These are phyloP conservation scores for Tachina fera DNA, from an alignment of 2,888 invertebrate species.

Conservation along the genomic window DNA sequence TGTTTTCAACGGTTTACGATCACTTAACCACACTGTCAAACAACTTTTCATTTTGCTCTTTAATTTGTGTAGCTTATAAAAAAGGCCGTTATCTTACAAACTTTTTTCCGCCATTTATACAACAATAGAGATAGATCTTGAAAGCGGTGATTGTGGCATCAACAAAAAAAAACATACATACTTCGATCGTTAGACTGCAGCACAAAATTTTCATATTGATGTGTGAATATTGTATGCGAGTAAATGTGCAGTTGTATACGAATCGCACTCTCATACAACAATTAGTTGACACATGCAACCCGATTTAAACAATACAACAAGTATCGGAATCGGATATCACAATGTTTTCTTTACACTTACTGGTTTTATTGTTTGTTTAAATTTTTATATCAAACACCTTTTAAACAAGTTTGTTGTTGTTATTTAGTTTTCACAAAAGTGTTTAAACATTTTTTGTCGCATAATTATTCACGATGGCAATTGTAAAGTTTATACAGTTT, in stretches of 20 bases:
- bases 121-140: conserved; percentile 35
- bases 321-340: conserved; percentile 12
- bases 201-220: conserved; percentile 30
- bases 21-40: conserved; percentile 36
- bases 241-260: conserved; percentile 40
- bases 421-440: not conserved
- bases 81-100: conserved; percentile 28
- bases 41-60: not conserved
- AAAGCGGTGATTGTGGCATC: not conserved
- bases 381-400: not conserved
- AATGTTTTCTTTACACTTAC: not conserved
- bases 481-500: conserved; percentile 13
- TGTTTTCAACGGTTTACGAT: conserved; percentile 35
- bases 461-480: not conserved
- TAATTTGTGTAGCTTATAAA: conserved; percentile 6
- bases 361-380: not conserved
- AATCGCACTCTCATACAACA: conserved; percentile 10
- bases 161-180: conserved; percentile 7
- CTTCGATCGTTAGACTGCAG: not conserved
- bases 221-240: conserved; percentile 25
- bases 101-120: conserved; percentile 7
- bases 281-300: conserved; percentile 44
- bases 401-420: not conserved
- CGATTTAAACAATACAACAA: conserved; percentile 19
- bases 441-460: not conserved